These are phyloP conservation scores for Gallinago stenura DNA, from an alignment of 2,797 vertebrate species.

Conservation along the genomic window DNA sequence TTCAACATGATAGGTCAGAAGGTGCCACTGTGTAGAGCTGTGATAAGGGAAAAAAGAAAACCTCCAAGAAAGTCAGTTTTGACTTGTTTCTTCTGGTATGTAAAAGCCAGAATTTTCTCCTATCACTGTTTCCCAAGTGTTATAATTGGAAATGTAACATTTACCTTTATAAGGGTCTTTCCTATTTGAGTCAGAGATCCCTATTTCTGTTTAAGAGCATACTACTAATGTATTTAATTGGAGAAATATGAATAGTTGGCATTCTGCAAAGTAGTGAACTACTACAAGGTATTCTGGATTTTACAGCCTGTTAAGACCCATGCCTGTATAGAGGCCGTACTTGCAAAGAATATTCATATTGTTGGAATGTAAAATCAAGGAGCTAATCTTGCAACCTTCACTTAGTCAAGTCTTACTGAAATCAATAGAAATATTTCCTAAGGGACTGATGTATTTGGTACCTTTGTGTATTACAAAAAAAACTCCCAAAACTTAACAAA, in stretches of 20 bases:
- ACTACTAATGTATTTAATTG: constrained; percentile 42
- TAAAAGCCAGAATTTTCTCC: constrained; percentile 35
- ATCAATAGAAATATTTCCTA: not conserved
- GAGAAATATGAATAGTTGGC: constrained; percentile 33
- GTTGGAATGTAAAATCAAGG: not conserved
- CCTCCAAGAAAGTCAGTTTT: constrained; percentile 42
- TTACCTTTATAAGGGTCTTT: constrained; percentile 47
- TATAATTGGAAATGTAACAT: constrained; percentile 52
- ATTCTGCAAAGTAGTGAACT: constrained; percentile 5
- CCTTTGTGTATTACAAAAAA: not conserved
- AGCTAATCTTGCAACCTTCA: not conserved
- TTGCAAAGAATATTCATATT: not conserved
- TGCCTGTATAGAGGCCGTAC: not conserved
- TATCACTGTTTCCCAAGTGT: constrained; percentile 3
- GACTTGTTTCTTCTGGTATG: constrained; percentile 35
- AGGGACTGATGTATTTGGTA: not conserved
- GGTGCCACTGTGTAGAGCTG: constrained; percentile 35
- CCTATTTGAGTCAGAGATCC: constrained; percentile 26
- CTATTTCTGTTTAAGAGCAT: constrained; percentile 7
- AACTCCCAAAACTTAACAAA: not conserved
- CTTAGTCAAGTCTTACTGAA: not conserved
- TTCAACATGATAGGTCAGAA: constrained; percentile 68
- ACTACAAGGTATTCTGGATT: constrained; percentile 12
- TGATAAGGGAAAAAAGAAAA: constrained; percentile 65
- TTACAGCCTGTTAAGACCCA: not conserved